A percentile compares a stretch with the other conserved stretches of the same genome.
Conservation (phyloP, 2,888 invertebrate species). For the Lycocerus yunnanus region DNA sequence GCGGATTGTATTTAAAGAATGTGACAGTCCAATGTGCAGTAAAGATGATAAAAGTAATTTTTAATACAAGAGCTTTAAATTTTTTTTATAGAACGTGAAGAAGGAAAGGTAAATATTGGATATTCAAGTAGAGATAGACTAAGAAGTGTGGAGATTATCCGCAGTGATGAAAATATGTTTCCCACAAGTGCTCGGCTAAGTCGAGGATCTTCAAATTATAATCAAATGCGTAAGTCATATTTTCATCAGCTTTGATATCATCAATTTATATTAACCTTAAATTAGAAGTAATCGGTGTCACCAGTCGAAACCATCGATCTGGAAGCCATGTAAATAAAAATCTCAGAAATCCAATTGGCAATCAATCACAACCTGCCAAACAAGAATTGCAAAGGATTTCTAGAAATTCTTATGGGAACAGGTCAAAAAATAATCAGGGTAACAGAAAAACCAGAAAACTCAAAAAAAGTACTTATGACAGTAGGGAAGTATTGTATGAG, state of each 20-base stretch:
- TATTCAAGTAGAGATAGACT: not conserved
- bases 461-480: not conserved
- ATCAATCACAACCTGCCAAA: not conserved
- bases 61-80: not conserved
- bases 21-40: not conserved
- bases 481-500: not conserved
- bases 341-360: not conserved
- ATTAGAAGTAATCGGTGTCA: not conserved
- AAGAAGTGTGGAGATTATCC: not conserved
- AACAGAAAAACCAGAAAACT: not conserved
- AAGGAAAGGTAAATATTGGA: not conserved
- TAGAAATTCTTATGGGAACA: not conserved
- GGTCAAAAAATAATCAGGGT: not conserved
- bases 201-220: not conserved
- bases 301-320: not conserved
- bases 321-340: not conserved
- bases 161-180: not conserved
- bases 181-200: not conserved
- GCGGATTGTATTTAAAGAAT: not conserved
- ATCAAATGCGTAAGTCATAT: not conserved
- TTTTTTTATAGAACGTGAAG: not conserved
- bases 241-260: no score
- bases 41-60: not conserved
- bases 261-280: no score
- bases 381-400: not conserved